Base-by-base conservation (phyloP, 2,797 vertebrate species). In the Mormyrops attenuatus region DNA sequence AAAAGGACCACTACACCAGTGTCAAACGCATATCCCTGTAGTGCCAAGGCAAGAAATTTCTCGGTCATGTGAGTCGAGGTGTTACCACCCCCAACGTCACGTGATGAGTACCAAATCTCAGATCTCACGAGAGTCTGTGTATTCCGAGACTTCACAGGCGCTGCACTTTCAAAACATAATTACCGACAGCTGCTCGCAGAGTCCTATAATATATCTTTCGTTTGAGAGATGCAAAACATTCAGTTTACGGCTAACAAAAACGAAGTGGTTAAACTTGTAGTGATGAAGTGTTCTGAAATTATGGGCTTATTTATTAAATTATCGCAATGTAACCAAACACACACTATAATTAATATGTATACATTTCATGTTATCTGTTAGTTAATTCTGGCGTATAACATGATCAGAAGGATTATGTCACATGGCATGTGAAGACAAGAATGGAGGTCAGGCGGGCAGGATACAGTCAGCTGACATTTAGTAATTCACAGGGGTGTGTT, bases 21-120 rank as follows among this genome's bases (percentile, higher is more conserved):
- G 20, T 66, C 88, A 82, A 90, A 88, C 34, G 84, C 57, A 63
- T 52, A 89, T n/a, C 49, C 63, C 13, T 80, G 49, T 87, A 66
- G 85, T 49, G 73, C 77, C 88, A 57, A 89, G 90, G 80, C 60
- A 89, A 91, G 86, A 91, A 91, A 88, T 90, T 88, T 90, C 87
- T 84, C 60, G 91, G 90, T 96, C 95, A 95, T 93, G 95, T 96
- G 95, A 96, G 93, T 92, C 22, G 82, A 91, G 91, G 22, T 89
- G 55, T 90, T 91, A 85, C 92, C 80, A 22, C 89, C 49, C 88
- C 3, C 88, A 69, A 11, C 20, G 90, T 96, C 95, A 96, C 95
- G 95, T 96, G 95, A 94, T 50, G 22, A 38, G 22, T 55, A 38
- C 0, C 85, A 47, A 1, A 88, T 34, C 85, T 47, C 63, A 22